Percentiles rank a stretch among this genome's conserved stretches.
phyloP scores from a whole-genome alignment of 2,113 vertebrate species.

The Corythoichthys intestinalis region DNA sequence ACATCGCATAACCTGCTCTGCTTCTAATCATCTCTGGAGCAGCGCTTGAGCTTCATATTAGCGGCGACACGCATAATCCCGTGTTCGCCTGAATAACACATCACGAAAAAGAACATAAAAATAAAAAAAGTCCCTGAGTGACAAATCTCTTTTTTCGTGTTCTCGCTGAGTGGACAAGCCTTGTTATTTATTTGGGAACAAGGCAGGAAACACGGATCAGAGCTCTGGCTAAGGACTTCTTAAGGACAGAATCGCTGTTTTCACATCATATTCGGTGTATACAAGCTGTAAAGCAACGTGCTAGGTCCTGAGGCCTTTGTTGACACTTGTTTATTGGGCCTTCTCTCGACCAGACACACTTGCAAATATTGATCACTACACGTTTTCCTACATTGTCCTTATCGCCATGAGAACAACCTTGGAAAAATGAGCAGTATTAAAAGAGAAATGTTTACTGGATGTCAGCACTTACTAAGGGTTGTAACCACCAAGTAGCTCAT shows the following conservation, averaged over 20 bases:
- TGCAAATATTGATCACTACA: constrained; percentile 66
- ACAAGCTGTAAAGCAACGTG: constrained; percentile 65
- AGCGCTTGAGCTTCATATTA: constrained; percentile 58
- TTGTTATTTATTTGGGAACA: constrained; percentile 73
- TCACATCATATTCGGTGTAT: constrained; percentile 60
- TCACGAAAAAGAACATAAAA: constrained; percentile 56
- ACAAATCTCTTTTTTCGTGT: constrained; percentile 73
- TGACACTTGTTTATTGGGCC: constrained; percentile 67
- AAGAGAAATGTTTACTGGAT: constrained; percentile 35
- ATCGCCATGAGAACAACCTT: constrained; percentile 54
- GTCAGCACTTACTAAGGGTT: constrained; percentile 6
- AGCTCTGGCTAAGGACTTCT: constrained; percentile 46
- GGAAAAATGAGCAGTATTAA: constrained; percentile 40
- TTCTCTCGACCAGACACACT: constrained; percentile 55
- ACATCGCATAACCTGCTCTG: constrained; percentile 60
- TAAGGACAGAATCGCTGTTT: constrained; percentile 66
- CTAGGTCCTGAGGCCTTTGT: constrained; percentile 54
- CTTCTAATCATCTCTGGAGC: constrained; percentile 64
- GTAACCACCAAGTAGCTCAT: not conserved
- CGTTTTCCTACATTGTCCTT: constrained; percentile 55
- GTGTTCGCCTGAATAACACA: constrained; percentile 65
- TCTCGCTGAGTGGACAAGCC: constrained; percentile 65
- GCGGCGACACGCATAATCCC: constrained; percentile 68
- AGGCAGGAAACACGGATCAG: constrained; percentile 69
- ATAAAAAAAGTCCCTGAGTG: constrained; percentile 42